These are phyloP conservation scores for Tetropium fuscum DNA, from an alignment of 2,888 invertebrate genomes.

Conservation along the genomic window DNA sequence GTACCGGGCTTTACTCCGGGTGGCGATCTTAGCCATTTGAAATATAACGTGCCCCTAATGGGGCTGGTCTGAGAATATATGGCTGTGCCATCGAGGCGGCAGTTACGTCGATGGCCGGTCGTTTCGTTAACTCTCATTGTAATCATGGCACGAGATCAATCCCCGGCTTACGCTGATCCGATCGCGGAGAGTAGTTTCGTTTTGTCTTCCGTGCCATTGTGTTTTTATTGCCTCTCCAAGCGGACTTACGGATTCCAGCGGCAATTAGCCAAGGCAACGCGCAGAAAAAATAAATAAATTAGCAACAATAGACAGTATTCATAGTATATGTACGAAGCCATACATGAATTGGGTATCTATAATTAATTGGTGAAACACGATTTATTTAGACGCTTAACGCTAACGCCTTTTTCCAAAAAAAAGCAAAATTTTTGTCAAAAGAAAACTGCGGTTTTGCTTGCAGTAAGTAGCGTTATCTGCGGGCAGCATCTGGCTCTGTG, in stretches of 20 bases:
- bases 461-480: too few species aligned
- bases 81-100: constrained; percentile 24
- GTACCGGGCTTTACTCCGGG: constrained; percentile 4
- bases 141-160: constrained; percentile 46
- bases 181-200: constrained; percentile 36
- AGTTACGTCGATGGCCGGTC: constrained; percentile 40
- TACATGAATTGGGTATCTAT: too few species aligned
- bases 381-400: too few species aligned
- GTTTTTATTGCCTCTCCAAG: constrained; percentile 18
- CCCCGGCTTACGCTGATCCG: constrained; percentile 43
- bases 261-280: constrained; percentile 26
- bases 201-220: constrained; percentile 43
- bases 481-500: too few species aligned
- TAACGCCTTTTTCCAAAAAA: too few species aligned
- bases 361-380: too few species aligned
- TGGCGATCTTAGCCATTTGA: constrained; percentile 13
- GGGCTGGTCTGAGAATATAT: constrained; percentile 12
- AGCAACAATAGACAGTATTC: too few species aligned
- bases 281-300: too few species aligned
- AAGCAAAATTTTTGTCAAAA: too few species aligned
- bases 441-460: too few species aligned
- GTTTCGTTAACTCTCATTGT: constrained; percentile 46
- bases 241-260: constrained; percentile 37
- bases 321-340: too few species aligned
- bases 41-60: constrained; percentile 17